These are phyloP conservation scores for Porites divaricata DNA, from an alignment of 92 coral and sea anemone species.

Conservation along the genomic window DNA sequence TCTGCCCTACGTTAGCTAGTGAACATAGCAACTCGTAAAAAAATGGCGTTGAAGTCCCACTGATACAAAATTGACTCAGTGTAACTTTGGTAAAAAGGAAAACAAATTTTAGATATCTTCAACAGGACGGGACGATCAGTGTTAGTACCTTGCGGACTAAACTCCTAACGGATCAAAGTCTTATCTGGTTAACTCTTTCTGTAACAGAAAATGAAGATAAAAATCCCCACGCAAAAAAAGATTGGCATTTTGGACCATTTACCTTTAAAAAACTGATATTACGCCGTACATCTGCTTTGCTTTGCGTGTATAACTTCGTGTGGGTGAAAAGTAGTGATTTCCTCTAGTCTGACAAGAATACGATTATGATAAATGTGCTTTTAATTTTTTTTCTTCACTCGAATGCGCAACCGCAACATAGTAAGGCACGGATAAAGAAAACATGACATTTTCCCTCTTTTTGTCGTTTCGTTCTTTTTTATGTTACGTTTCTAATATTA, in stretches of 20 bases:
- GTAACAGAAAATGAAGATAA: not conserved
- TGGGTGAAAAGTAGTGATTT: slow-evolving; percentile 24
- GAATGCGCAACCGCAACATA: not conserved
- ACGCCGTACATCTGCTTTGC: not conserved
- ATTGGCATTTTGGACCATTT: not conserved
- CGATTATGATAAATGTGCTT: slow-evolving; percentile 17
- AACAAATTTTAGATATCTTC: too few species aligned
- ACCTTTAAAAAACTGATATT: not conserved
- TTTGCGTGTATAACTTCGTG: slow-evolving; percentile 28
- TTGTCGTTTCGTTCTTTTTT: not conserved
- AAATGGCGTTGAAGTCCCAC: not conserved
- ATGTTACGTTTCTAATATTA: not conserved
- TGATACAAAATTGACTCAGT: not conserved
- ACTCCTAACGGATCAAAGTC: too few species aligned
- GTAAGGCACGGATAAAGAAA: too few species aligned
- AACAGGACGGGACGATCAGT: too few species aligned
- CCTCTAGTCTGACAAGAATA: slow-evolving; percentile 5
- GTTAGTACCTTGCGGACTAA: too few species aligned
- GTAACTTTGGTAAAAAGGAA: not conserved
- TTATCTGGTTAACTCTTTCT: not conserved
- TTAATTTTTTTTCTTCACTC: not conserved
- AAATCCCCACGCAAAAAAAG: not conserved
- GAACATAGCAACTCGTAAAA: not conserved
- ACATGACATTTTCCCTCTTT: not conserved
- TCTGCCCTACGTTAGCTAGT: not conserved